Evolutionary conservation across 2,888 invertebrate genomes (phyloP), one percentile per base, ranked within the genome.

Genomic region (Heliconius ismenius): DNA sequence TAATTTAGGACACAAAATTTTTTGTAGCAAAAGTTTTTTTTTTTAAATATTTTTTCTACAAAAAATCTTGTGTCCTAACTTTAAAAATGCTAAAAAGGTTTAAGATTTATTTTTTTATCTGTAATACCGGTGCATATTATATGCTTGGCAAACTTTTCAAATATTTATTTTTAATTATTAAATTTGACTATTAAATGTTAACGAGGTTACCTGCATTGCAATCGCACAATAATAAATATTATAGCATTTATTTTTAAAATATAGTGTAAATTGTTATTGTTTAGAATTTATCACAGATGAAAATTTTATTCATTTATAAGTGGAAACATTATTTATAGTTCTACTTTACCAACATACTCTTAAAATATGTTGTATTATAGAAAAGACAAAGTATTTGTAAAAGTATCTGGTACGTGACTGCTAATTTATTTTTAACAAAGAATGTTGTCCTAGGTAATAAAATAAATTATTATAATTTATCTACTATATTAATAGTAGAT

Each of bases 191-290:
- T 63, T 64, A n/a, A 39, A 39, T 65, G 36, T 67, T 39, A 24
- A 67, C n/a, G 21, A 70, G n/a, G 69, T 70, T 70, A 70, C 54
- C 69, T 54, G 54, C 11, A 70, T 6, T 54, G 72, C 72, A 62
- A 70, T 32, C 54, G 72, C 72, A 62, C 65, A 65, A 39, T 65
- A 65, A 65, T 36, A 36, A n/a, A 21, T 65, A 11, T n/a, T 65
- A 36, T 32, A 65, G 65, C 36, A 64, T 65, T 39, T 39, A 36
- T n/a, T 65, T 65, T 39, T 65, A 24, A 1, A 36, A 65, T 10
- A 64, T 64, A 24, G 11, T 65, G 1, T 15, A 65, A 36, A n/a
- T 13, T n/a, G 65, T 65, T 65, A 1, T 4, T 39, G 7, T 65
- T 24, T 65, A 2, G 39, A 64, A 11, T 64, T 64, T 32, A 32